Evolutionary conservation across 1,140 invertebrate genomes (phyloP).

Genomic region (Chymomyza costata): DNA sequence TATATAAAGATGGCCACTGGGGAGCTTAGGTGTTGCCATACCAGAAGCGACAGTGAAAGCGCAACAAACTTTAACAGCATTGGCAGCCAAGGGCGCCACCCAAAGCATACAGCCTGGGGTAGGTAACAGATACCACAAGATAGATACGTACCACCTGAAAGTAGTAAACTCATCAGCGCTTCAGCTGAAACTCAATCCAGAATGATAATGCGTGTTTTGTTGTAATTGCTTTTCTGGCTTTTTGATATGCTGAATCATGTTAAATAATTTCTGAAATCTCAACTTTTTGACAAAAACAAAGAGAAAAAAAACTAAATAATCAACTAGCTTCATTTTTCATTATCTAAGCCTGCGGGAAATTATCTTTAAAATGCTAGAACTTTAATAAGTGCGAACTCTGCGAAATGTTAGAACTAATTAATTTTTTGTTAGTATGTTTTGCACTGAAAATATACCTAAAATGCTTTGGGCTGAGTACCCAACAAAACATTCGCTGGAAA

Average conservation of each 20-base stretch:
- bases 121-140: constrained; percentile 24
- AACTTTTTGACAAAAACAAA: constrained; percentile 42
- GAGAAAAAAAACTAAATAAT: no score
- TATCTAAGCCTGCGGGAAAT: constrained; percentile 45
- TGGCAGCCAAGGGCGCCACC: constrained; percentile 13
- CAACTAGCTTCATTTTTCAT: constrained; percentile 36
- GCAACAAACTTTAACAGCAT: constrained; percentile 24
- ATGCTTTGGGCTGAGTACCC: no score
- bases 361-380: no score
- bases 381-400: no score
- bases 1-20: no score
- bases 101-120: constrained; percentile 17
- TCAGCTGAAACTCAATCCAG: constrained; percentile 4
- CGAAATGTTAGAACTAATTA: no score
- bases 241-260: constrained; percentile 34
- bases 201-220: constrained; percentile 28
- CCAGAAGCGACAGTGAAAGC: constrained; percentile 34
- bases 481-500: no score
- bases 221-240: constrained; percentile 11
- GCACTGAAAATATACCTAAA: no score
- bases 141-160: no score
- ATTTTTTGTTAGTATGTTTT: no score
- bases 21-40: no score
- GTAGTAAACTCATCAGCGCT: constrained; percentile 18
- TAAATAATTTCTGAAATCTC: constrained; percentile 48